phyloP scores from a whole-genome alignment of 2,888 invertebrate species.

The Tipula confusa region DNA sequence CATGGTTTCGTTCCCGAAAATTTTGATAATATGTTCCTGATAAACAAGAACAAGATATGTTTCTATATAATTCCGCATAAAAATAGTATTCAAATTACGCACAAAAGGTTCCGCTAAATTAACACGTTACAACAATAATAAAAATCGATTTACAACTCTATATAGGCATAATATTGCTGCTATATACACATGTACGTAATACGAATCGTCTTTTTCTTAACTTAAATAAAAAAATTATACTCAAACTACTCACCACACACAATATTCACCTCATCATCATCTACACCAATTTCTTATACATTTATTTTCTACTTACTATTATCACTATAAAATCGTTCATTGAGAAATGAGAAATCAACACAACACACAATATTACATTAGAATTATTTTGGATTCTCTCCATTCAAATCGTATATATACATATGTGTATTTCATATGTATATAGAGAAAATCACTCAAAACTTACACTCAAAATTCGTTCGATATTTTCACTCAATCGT shows the following conservation, averaged over 20 bases:
- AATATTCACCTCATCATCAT: background rate
- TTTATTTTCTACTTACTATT: background rate
- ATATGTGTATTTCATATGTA: background rate
- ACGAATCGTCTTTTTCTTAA: background rate
- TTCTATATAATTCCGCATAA: background rate
- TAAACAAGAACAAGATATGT: background rate
- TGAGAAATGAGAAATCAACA: constrained; percentile 25
- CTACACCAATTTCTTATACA: background rate
- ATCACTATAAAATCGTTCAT: background rate
- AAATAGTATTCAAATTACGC: constrained; percentile 6
- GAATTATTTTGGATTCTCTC: constrained; percentile 1
- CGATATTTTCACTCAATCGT: constrained; percentile 5
- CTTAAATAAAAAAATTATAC: background rate
- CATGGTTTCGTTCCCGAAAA: no score
- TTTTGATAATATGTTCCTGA: background rate
- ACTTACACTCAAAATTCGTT: background rate
- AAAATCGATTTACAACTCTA: constrained; percentile 20
- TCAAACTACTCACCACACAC: constrained; percentile 25
- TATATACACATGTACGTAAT: no score
- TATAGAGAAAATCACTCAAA: background rate
- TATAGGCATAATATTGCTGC: no score
- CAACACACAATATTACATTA: background rate
- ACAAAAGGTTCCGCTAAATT: background rate
- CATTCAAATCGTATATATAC: no score
- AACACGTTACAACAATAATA: background rate